phyloP scores from a whole-genome alignment of 2,113 vertebrate species.

The Isichthys henryi region DNA sequence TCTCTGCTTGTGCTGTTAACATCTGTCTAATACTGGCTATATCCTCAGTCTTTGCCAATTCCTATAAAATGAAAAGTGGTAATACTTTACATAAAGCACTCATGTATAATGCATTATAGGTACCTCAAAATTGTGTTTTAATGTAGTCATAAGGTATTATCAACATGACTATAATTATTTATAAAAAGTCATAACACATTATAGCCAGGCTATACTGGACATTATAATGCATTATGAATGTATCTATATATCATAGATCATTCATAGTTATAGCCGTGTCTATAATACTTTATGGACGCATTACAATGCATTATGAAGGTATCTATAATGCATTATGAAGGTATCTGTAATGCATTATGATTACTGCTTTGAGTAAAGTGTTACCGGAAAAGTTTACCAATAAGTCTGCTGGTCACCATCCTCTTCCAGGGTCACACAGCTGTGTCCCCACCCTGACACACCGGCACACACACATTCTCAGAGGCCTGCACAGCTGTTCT shows the following conservation, averaged over 20 bases:
- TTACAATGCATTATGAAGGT: not conserved
- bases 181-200: not conserved
- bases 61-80: not conserved
- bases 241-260: not conserved
- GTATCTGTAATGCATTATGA: not conserved
- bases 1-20: not conserved
- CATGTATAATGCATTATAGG: not conserved
- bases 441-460: not conserved
- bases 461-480: not conserved
- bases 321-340: not conserved
- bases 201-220: not conserved
- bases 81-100: not conserved
- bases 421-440: not conserved
- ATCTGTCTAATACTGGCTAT: not conserved
- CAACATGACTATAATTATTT: not conserved
- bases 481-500: not conserved
- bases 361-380: not conserved
- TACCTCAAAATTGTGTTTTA: not conserved
- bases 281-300: not conserved
- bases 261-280: not conserved
- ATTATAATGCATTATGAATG: not conserved
- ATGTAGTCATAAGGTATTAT: not conserved
- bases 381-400: not conserved
- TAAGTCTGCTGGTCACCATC: not conserved
- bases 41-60: not conserved